A percentile compares a stretch with the other conserved stretches of the same genome.
phyloP scores from a whole-genome alignment of 2,888 invertebrate species.

The Notodonta ziczac region DNA sequence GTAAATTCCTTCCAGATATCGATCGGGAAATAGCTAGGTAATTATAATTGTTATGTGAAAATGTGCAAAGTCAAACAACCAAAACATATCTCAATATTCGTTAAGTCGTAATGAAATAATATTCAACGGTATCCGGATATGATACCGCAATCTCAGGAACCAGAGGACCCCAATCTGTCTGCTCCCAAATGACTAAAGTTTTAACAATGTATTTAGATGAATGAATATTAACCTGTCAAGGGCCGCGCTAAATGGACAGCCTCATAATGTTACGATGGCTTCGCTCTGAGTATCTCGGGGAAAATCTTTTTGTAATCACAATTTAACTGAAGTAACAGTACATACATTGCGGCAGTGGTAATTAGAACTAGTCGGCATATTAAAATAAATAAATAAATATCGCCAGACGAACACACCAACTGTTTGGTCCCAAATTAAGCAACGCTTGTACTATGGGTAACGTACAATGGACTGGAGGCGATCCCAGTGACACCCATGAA shows the following conservation, averaged over 20 bases:
- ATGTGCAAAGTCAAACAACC: not conserved
- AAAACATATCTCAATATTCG: not conserved
- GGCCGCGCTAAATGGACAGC: constrained; percentile 19
- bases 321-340: constrained; percentile 7
- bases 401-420: too few species aligned
- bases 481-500: too few species aligned
- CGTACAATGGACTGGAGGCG: too few species aligned
- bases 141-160: constrained; percentile 24
- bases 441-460: too few species aligned
- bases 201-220: constrained; percentile 36
- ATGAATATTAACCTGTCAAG: constrained; percentile 37
- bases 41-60: not conserved
- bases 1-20: too few species aligned
- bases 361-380: constrained; percentile 18
- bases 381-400: not conserved
- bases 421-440: too few species aligned
- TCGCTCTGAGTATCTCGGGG: constrained; percentile 11
- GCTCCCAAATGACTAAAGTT: constrained; percentile 36
- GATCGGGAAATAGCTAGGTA: too few species aligned
- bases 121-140: constrained; percentile 26
- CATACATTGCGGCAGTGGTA: constrained; percentile 17
- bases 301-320: constrained; percentile 23
- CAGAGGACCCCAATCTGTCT: constrained; percentile 24
- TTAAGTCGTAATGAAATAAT: constrained; percentile 11
- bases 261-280: constrained; percentile 16